Base-by-base conservation (phyloP, 2,113 vertebrate genomes). In the Serinus canaria region DNA sequence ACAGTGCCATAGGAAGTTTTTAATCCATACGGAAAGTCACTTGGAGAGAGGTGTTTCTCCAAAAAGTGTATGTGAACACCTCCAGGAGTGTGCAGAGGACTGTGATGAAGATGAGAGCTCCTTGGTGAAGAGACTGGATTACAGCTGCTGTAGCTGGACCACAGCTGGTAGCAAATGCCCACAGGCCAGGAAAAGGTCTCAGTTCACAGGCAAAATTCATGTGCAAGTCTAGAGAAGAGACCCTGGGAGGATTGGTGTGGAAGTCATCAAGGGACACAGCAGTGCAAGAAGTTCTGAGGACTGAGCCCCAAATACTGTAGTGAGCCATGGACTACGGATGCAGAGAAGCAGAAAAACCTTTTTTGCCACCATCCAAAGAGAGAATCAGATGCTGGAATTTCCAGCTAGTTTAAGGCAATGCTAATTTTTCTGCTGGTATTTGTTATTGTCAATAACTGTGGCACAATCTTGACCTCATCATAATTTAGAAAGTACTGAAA, bases 61-160 rank as follows among this genome's bases (percentile, higher is more conserved):
- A 8, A 22, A 43, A 89, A 49, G 20, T 1, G 1, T 35, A 10
- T 0, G 0, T 37, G 39, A 72, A 13, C 10, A 24, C 8, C 25
- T 62, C 22, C 53, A 63, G 31, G 33, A 25, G 10, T 9, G 20
- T 15, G 35, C 47, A 47, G 47, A 47, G 49, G 20, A 56, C 5
- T 1, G 0, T 15, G 47, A 24, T 62, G 83, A 59, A 35, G 62
- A 8, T 31, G n/a, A 69, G 37, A 53, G 19, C 9, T 76, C 20
- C 35, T 64, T 27, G 67, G 8, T 49, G 52, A 43, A 35, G 35
- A 67, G 24, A 31, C 22, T 84, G 46, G 13, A 18, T 33, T 84
- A 28, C 30, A 59, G 17, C 24, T 53, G 46, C 33, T 72, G 28
- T 7, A 50, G 10, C 22, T 81, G n/a, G 15, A 25, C 22, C 87